A percentile compares a stretch with the other conserved stretches of the same genome.
Conservation (phyloP, 92 coral and sea anemone genomes). For the Phenganax subtilis region DNA sequence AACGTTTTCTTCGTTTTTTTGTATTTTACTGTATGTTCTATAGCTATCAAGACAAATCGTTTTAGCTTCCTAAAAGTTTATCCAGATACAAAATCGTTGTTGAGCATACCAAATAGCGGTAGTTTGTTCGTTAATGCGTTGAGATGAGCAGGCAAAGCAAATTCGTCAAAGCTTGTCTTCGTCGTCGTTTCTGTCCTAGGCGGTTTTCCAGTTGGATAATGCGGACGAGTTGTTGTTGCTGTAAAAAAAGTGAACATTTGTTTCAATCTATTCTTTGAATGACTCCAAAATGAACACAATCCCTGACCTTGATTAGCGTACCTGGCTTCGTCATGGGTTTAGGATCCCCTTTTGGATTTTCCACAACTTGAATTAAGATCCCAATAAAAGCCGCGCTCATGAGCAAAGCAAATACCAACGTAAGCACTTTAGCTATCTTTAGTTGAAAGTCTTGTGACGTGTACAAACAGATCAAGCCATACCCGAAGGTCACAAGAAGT, state of each 20-base stretch:
- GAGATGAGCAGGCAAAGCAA: background rate
- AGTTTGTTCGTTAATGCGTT: background rate
- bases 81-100: too few relatives aligned
- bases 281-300: background rate
- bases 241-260: background rate
- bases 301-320: background rate
- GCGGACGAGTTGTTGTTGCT: background rate
- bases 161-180: background rate
- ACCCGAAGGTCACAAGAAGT: slow-evolving; percentile 51
- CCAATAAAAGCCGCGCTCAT: slow-evolving; percentile 78
- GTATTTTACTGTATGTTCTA: too few relatives aligned
- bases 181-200: background rate
- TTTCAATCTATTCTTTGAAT: too few relatives aligned
- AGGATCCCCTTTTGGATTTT: background rate
- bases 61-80: too few relatives aligned
- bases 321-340: background rate
- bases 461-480: slow-evolving; percentile 63
- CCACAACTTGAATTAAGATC: slow-evolving; percentile 57
- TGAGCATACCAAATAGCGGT: too few relatives aligned
- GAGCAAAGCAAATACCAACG: slow-evolving; percentile 63
- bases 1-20: too few relatives aligned
- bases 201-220: background rate
- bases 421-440: slow-evolving; percentile 65
- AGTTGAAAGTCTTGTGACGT: slow-evolving; percentile 87
- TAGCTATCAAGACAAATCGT: too few relatives aligned